Evolutionary conservation across 2,113 vertebrate species (phyloP), one percentile per base, ranked within the genome.

Genomic region (Coryphaenoides rupestris): DNA sequence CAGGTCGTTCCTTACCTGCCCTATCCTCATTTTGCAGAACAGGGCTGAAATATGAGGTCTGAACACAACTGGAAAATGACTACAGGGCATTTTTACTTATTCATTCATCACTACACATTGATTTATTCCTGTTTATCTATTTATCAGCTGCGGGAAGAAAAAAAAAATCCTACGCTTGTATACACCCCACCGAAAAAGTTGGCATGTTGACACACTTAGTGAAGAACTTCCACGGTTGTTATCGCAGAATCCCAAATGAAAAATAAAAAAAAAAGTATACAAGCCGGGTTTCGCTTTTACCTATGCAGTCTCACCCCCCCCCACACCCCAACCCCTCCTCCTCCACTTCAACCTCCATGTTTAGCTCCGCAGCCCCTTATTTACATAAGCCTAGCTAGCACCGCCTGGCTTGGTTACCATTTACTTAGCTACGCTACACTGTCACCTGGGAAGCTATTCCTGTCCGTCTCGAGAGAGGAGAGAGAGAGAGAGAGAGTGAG

Each of bases 91-190:
- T 84, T 33, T 87, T 85, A 84, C 74, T 87, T 86, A 87, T 87
- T 86, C 86, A 88, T 87, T 77, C 73, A 82, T 87, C 82, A 87
- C 70, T 77, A 81, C 83, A 77, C 79, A 84, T 79, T 84, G 85
- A 86, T 86, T 84, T 84, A 87, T 86, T 87, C 75, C 72, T 86
- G 83, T 87, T 87, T 84, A 87, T 86, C 81, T 85, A 89, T 89
- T 86, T 83, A 85, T 86, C 80, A 85, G 72, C 64, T 72, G 45
- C 15, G 47, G 16, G 12, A 17, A 75, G 69, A 75, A 46, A 21
- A 70, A 74, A 62, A 2, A 13, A 21, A 7, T 21, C 55, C 53
- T 24, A n/a, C 21, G 62, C 78, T 78, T 84, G 79, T 76, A 76
- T 81, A 33, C 63, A n/a, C 19, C 12, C 40, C 13, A 17, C n/a